Evolutionary conservation across 2,797 vertebrate species (phyloP), one percentile per base, ranked within the genome.

Genomic region (Melanotaenia boesemani): DNA sequence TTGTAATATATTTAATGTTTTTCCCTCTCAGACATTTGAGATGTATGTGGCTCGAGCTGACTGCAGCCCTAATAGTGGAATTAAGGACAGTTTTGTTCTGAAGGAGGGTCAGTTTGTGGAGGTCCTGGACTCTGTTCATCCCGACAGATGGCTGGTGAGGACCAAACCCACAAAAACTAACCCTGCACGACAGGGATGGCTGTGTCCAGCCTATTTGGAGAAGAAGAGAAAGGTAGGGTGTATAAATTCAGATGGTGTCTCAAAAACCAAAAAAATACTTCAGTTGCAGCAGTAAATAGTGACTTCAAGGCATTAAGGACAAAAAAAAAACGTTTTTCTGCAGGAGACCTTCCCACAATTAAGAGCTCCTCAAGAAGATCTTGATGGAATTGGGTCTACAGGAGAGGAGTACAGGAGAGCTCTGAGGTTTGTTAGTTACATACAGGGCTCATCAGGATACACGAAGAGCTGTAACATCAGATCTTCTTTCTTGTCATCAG

Each of bases 71-170:
- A 86, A 92, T 34, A 92, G 91, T 0, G 95, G 94, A 0, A 95
- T 95, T 68, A 96, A 89, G 72, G 97, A 98, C 22, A 92, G 94
- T 72, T 96, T 99, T 82, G 80, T 96, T 2, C 90, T 99, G 82
- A 97, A 99, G 80, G 97, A 98, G 88, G 96, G 98, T 0, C 98
- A 99, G 66, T 99, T 97, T 1, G 97, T 99, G 61, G 98, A 99
- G 83, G 96, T 99, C 37, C 91, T 99, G 6, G 98, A 99, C 63
- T 96, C 95, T 1, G 96, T 96, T 69, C 97, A 98, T 81, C 98
- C 98, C 6, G 93, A 97, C 59, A 96, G 93, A 69, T 99, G 98
- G 98, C 89, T 99, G 16, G 95, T 99, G 63, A 96, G 97, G 68
- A 99, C 98, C 56, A 99, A 99, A 88, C 98, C 98, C 79, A 97